Evolutionary conservation across 2,797 vertebrate species (phyloP), one percentile per base, ranked within the genome.

Genomic region (Agapornis canus): DNA sequence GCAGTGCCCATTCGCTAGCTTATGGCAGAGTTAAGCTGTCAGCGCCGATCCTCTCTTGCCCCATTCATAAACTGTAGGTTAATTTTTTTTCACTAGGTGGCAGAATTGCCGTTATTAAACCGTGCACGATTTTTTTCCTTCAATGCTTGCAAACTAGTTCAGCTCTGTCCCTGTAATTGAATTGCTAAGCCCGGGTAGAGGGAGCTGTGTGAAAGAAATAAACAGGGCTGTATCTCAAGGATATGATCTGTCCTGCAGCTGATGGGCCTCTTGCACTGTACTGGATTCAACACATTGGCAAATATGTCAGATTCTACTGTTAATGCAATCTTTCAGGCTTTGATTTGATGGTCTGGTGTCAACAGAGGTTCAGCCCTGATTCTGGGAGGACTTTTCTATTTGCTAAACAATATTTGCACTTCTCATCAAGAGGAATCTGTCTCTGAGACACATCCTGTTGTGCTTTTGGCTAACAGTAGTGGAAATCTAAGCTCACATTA

Each of bases 1-100:
- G n/a, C 43, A 54, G 20, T 27, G 31, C 25, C 54, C 9, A 5
- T 9, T 15, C 0, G 0, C n/a, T 21, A 39, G 39, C 21, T 25
- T 31, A 1, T 4, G 40, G 35, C 15, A 16, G 21, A 21, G 26
- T 3, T 13, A 9, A 56, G 37, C 37, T 26, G 5, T 9, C 35
- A 13, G 54, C 78, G n/a, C 35, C 29, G 8, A 25, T 65, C 20
- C n/a, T 47, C 40, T 18, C 12, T n/a, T 47, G 17, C 27, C 19
- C 21, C 11, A 2, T 31, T 51, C 29, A 8, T 42, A 79, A 69
- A n/a, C 47, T n/a, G 10, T 48, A 82, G 73, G 70, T 86, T 94
- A 82, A 92, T 93, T 82, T 92, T 92, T 13, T 47, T 32, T 96
- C 98, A 96, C 96, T 97, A 98, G 97, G 92, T 98, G 98, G 97